Evolutionary conservation across 2,888 invertebrate genomes (phyloP).

Genomic region (Seira musarum): DNA sequence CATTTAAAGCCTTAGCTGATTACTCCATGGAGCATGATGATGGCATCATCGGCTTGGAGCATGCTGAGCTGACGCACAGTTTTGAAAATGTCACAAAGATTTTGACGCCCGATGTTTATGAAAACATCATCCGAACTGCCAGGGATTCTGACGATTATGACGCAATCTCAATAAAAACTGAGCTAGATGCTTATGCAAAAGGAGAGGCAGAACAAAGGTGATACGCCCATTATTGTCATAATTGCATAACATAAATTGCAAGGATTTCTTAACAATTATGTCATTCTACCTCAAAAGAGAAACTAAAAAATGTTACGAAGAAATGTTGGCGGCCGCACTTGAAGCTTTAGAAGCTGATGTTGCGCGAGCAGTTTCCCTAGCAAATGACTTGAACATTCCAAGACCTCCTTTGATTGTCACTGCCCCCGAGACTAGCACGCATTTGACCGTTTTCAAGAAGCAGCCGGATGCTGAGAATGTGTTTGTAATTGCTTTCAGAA

Average conservation of each 20-base stretch:
- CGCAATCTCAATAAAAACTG: constrained; percentile 38
- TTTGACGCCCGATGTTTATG: constrained; percentile 11
- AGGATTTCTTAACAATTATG: too few species aligned
- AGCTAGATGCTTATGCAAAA: constrained; percentile 1
- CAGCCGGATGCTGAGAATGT: constrained; percentile 36
- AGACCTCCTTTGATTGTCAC: constrained; percentile 61
- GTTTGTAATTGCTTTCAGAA: constrained; percentile 21
- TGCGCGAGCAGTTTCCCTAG: constrained; percentile 57
- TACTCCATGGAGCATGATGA: neutral
- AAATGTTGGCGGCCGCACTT: constrained; percentile 55
- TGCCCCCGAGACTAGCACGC: constrained; percentile 36
- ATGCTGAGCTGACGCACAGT: neutral
- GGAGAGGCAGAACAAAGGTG: neutral
- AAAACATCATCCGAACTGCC: neutral
- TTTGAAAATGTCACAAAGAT: constrained; percentile 48
- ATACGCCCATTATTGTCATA: too few species aligned
- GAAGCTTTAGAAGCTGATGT: constrained; percentile 64
- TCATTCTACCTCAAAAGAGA: too few species aligned
- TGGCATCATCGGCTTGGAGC: neutral
- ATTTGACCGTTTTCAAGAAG: constrained; percentile 18
- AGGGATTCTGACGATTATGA: constrained; percentile 46
- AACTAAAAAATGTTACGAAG: constrained; percentile 34
- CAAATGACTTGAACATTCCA: constrained; percentile 65
- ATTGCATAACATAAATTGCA: too few species aligned
- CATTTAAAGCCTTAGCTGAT: constrained; percentile 38